These are phyloP conservation scores for Corapipo altera DNA, from an alignment of 2,113 vertebrate species.

Conservation along the genomic window DNA sequence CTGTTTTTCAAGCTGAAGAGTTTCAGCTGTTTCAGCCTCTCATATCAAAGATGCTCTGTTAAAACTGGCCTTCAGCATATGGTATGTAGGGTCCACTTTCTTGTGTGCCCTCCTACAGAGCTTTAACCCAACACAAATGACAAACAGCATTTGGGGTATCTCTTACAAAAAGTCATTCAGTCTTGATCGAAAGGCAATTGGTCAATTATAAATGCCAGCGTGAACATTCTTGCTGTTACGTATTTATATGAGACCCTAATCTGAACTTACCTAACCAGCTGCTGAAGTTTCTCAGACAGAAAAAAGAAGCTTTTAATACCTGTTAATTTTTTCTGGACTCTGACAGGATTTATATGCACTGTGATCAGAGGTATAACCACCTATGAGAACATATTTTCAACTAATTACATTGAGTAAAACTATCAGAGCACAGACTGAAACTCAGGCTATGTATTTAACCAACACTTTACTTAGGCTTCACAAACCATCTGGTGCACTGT, in stretches of 20 bases:
- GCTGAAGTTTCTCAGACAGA: background rate
- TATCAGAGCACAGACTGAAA: background rate
- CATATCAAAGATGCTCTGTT: background rate
- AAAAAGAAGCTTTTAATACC: background rate
- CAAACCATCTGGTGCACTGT: background rate
- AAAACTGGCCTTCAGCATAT: background rate
- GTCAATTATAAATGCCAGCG: background rate
- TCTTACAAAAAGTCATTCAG: background rate
- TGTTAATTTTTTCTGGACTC: background rate
- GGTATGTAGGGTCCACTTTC: background rate
- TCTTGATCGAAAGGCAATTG: background rate
- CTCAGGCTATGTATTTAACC: background rate
- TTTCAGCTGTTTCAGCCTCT: background rate
- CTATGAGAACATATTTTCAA: background rate
- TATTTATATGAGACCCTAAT: background rate
- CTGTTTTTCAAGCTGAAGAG: background rate
- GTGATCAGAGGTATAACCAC: background rate
- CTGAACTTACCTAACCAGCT: background rate
- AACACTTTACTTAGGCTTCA: background rate
- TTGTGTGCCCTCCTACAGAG: background rate
- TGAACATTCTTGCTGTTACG: background rate
- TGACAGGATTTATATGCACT: background rate
- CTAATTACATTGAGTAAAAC: background rate
- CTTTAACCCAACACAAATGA: background rate
- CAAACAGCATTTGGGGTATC: background rate